Base-by-base conservation (phyloP, 2,888 invertebrate genomes). In the Sabatieria punctata region DNA sequence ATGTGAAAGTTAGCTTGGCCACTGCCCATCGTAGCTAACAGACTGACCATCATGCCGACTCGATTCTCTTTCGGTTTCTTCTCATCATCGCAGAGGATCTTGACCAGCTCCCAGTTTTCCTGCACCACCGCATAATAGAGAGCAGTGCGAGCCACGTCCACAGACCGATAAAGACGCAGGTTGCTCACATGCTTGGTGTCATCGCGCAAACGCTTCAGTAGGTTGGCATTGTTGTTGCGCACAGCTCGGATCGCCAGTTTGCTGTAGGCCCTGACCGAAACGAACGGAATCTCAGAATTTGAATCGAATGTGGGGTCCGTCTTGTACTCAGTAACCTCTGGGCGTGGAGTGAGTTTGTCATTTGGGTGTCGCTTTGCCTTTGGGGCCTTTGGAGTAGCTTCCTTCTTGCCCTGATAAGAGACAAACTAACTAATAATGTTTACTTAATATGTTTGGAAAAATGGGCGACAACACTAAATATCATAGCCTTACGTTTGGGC, bases 221-320 rank as follows among this genome's bases (percentile, higher is more conserved):
- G 50, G n/a, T 60, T 60, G 46, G 60, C 53, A 52, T 71, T 69
- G 25, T 65, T 64, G 30, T 63, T 49, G 15, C 61, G 48, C n/a
- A 71, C 66, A 33, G 71, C 71, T 43, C 71, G 56, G 49, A 70
- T 67, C n/a, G 67, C 57, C 45, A 71, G 59, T 49, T 68, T 68
- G 15, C 67, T 67, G 47, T 70, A 63, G 2, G 65, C 64, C 6
- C 56, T 49, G 18, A 66, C 61, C 15, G 71, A 71, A 33, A 71
- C 61, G 52, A 65, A 68, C 15, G 71, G 71, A 38, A 71, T 38
- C 13, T 55, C 58, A 50, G 57, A 67, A 65, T 60, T 67, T 41
- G 64, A 60, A 52, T 68, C 65, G 57, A 68, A 66, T 45, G 68
- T 63, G 4, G 68, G 68, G 51, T 68, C 68, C 48, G 64, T 63